Conservation (phyloP, 1,140 invertebrate genomes). For the Drosophila suzukii region DNA sequence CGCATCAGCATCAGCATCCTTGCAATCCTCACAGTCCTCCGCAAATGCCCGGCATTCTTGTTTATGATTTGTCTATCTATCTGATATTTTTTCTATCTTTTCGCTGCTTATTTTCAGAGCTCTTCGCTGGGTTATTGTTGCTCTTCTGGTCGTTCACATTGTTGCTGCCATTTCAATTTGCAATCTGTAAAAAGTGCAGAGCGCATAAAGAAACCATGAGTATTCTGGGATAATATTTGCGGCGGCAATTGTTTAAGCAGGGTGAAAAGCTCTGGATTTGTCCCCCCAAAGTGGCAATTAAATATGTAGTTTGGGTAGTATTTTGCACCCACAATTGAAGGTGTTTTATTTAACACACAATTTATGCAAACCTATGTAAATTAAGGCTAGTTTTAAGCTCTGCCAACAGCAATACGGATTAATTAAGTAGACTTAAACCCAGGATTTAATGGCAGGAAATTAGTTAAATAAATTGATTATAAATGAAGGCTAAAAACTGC, state of each 20-base stretch:
- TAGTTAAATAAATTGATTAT: neutral
- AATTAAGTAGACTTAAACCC: neutral
- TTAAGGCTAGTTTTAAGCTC: neutral
- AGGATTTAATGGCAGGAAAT: neutral
- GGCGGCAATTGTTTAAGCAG: conserved; percentile 26
- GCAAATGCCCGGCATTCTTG: conserved; percentile 35
- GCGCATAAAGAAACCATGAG: conserved; percentile 12
- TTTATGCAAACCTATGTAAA: neutral
- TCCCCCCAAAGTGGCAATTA: conserved; percentile 30
- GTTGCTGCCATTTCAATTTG: conserved; percentile 63
- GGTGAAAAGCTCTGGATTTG: conserved; percentile 2
- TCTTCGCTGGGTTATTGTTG: conserved; percentile 18
- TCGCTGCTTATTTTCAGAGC: conserved; percentile 31
- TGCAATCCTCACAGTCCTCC: conserved; percentile 36
- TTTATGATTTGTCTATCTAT: conserved; percentile 45
- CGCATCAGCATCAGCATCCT: conserved; percentile 35
- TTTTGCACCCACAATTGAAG: conserved; percentile 4
- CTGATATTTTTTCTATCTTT: neutral
- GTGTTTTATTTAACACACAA: neutral
- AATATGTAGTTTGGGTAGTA: conserved; percentile 7
- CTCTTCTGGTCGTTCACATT: conserved; percentile 41
- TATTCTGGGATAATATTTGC: conserved; percentile 27
- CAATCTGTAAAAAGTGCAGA: conserved; percentile 55
- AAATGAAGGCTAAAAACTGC: neutral
- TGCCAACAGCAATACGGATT: too few species aligned